Base-by-base conservation (phyloP, 2,113 vertebrate species). In the Psophia crepitans region DNA sequence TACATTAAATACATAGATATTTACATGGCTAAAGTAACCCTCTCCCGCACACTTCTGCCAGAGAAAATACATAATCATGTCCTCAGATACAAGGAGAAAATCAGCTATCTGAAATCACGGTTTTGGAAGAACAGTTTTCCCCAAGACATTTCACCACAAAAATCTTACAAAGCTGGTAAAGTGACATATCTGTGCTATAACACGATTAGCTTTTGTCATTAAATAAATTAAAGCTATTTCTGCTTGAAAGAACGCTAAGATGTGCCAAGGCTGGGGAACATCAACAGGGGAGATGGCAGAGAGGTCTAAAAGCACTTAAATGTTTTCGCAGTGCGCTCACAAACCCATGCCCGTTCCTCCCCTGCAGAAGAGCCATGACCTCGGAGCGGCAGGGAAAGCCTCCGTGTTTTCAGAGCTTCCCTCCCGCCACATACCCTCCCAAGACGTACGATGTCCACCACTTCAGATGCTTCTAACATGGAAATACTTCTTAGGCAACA, bases 191-290 rank as follows among this genome's bases (percentile, higher is more conserved):
- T 53, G 56, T 0, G 0, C 80, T 87, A 51, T 76, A 91, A 91
- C 74, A 18, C 11, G 61, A 96, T 89, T 60, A 83, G 66, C 80
- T 88, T 90, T 92, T 93, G 73, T 92, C 86, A 75, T 90, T 93
- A 86, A 96, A 95, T 56, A 88, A 95, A 93, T 84, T 66, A 90
- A 90, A 95, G 44, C 24, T 70, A 84, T 49, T 86, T 73, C 76
- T 92, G 76, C 86, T 76, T 63, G 69, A 75, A 84, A 84, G 76
- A 78, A 93, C 0, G 1, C 37, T 4, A 43, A 68, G 73, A 89
- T 37, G 60, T 68, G 71, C 92, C 88, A 95, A 95, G 39, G 64
- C 60, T 66, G 60, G 43, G 49, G 64, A 93, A 80, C 63, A 74
- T 76, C 82, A 93, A 43, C 68, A 44, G 43, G 35, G 30, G 43